Evolutionary conservation across 2,888 invertebrate genomes (phyloP), one percentile per base, ranked within the genome.

Genomic region (Apodemia duryi): DNA sequence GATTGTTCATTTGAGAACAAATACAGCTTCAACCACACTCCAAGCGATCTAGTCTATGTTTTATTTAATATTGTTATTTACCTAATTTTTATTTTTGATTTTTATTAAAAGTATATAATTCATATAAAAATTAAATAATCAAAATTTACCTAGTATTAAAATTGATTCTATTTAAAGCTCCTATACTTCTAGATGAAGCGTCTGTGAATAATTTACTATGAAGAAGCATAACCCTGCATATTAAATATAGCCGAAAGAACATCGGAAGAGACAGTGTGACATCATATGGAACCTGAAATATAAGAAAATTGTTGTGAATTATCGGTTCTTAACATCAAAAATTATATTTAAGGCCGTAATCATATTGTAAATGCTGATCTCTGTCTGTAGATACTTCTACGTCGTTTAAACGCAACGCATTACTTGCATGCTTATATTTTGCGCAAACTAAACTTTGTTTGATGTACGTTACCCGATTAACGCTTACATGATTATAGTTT

Each of bases 161-260:
- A 94, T 99, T 98, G 89, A 99, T 99, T 86, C 98, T 95, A 94
- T 98, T 98, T 89, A 99, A 95, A 88, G 96, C 98, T 92, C 97
- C 98, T 94, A 97, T 98, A 93, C 98, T 98, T 86, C 99, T 95
- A 72, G 99, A 99, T 76, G 99, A 99, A 79, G 99, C 99, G 92
- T 99, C 99, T 73, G 99, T 99, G 94, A 99, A 99, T 79, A 99
- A 94, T 94, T 99, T 98, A 92, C 98, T 98, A 93, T 99, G 99
- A 79, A 99, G 95, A 84, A 99, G 94, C 99, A 99, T 99, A 80
- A 99, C 99, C 82, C 99, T 96, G 93, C 98, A 99, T 92, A 99
- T 98, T 91, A 99, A 95, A 94, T 99, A 99, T 82, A 99, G 96
- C 84, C 99, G 95, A 91, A 99, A 96, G 94, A 99, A 99, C 99